These are phyloP conservation scores for Oxyura jamaicensis DNA, from an alignment of 2,113 vertebrate genomes.

Conservation along the genomic window DNA sequence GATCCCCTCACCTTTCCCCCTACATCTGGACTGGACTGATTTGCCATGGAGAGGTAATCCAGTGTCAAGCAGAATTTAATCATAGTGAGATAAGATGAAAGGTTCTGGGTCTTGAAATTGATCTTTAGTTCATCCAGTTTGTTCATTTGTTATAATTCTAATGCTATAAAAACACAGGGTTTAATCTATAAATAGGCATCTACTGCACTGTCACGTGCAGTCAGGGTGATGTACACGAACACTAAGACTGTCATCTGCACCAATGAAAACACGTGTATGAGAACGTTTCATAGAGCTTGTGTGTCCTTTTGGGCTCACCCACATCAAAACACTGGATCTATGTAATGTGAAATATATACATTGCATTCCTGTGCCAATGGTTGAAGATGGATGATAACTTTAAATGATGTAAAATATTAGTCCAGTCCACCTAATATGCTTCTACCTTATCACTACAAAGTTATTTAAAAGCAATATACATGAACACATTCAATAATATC, in stretches of 20 bases:
- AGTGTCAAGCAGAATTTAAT: background rate
- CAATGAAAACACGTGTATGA: fast-evolving
- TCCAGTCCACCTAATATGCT: background rate
- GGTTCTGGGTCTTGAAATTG: background rate
- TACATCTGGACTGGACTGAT: slow-evolving; percentile 15
- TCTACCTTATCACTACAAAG: fast-evolving
- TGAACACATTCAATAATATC: background rate
- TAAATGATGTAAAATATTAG: background rate
- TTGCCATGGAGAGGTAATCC: background rate
- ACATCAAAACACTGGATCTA: fast-evolving
- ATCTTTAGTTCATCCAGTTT: background rate
- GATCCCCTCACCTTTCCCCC: slow-evolving; percentile 59
- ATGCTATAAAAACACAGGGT: background rate
- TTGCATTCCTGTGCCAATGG: background rate
- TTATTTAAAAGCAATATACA: background rate
- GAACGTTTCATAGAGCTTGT: background rate
- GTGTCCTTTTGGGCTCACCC: fast-evolving
- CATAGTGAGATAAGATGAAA: background rate
- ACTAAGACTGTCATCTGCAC: background rate
- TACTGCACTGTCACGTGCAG: fast-evolving
- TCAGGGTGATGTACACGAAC: fast-evolving
- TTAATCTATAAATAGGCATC: background rate
- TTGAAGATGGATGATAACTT: background rate
- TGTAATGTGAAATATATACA: background rate
- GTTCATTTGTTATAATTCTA: background rate